Base-by-base conservation (phyloP, 2,888 invertebrate species). In the Augochlorella aurata region DNA sequence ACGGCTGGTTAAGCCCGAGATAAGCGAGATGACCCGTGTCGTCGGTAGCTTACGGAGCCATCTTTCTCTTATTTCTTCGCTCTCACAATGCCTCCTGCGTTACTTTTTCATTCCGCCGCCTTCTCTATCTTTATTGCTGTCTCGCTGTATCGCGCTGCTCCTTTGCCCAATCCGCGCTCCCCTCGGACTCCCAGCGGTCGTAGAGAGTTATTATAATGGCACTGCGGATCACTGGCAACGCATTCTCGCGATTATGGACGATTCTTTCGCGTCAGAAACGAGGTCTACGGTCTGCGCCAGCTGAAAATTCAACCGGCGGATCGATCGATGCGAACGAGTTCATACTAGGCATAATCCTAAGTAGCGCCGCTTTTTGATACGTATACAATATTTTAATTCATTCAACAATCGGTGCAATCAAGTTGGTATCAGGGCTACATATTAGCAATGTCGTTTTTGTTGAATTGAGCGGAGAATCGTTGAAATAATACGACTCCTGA, bases 21-120 rank as follows among this genome's bases (percentile, higher is more conserved):
- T 85, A 85, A 85, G 85, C 80, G 80, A 84, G 84, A 85, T 85
- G 80, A 85, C 84, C 84, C 82, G 67, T 85, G 85, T 85, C 85
- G 79, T 82, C 82, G 78, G 77, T 85, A 84, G 82, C 82, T 84
- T 84, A 85, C 81, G 77, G 74, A 72, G 69, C 81, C 84, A 84
- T 85, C 84, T 81, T 84, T 80, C 84, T 84, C 82, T 84, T 84
- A 84, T 84, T 84, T 77, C 82, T 77, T 44, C 79, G 61, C 79
- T 74, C 78, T 63, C 77, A 78, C 82, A 79, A 80, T 79, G 77
- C 73, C 67, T 61, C 73, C 67, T 61, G 50, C 47, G 74, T 58
- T 63, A 77, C 74, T 83, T 74, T 80, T 69, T 67, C 74, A 70
- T 54, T 49, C 58, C 50, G 24, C 24, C 50, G 74, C 54, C 24